Conservation (phyloP, 2,888 invertebrate genomes). For the Lepidocyrtinus sp. region DNA sequence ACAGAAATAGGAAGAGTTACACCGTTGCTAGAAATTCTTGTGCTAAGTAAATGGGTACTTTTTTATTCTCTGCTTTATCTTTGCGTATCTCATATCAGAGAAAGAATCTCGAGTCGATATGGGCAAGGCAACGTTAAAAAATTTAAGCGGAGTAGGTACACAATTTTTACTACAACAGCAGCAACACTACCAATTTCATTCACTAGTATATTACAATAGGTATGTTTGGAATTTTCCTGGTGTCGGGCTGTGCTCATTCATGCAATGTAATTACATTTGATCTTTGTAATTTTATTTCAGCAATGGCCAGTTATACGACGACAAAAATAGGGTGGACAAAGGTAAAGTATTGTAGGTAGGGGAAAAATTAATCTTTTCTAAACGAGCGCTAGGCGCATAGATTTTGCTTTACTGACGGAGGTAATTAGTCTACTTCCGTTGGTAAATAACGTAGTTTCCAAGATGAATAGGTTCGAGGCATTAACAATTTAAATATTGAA, state of each 20-base stretch:
- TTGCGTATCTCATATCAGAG: slow-evolving; percentile 22
- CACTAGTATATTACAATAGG: slow-evolving; percentile 20
- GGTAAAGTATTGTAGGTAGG: background rate
- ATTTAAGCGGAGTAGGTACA: background rate
- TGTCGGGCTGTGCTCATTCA: slow-evolving; percentile 14
- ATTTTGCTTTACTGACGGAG: too few species aligned
- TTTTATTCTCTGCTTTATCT: slow-evolving; percentile 5
- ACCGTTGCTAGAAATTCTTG: background rate
- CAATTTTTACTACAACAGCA: background rate
- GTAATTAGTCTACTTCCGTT: too few species aligned
- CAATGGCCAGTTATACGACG: background rate
- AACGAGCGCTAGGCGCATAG: too few species aligned
- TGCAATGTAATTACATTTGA: slow-evolving; percentile 37
- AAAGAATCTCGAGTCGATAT: background rate
- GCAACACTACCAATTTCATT: slow-evolving; percentile 41
- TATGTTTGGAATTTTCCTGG: background rate
- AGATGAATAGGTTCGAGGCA: background rate
- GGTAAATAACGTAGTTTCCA: background rate
- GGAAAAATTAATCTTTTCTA: slow-evolving; percentile 19
- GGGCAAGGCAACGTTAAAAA: background rate
- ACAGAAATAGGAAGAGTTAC: background rate
- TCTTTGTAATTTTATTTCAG: slow-evolving; percentile 20
- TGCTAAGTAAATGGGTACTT: slow-evolving; percentile 19
- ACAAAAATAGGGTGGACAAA: background rate
- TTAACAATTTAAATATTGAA: background rate